A percentile compares a stretch with the other conserved stretches of the same genome.
These are phyloP conservation scores for Hydra vulgaris DNA, from an alignment of 30 jellyfish, hydroid and myxozoan genomes.

Conservation along the genomic window DNA sequence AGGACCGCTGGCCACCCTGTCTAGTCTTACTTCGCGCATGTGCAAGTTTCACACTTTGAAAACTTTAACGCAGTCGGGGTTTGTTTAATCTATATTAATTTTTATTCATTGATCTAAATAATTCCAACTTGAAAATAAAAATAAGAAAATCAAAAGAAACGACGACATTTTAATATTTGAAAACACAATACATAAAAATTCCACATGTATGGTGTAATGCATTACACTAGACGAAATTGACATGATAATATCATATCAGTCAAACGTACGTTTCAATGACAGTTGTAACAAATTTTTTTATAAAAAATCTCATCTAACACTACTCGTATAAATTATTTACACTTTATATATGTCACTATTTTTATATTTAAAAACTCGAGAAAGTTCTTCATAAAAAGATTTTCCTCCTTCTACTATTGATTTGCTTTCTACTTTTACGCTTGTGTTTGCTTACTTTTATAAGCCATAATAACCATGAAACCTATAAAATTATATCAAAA, in stretches of 20 bases:
- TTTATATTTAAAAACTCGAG: background rate
- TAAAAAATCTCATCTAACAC: background rate
- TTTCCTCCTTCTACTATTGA: background rate
- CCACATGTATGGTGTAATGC: too few species aligned
- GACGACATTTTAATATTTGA: too few species aligned
- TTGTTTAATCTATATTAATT: too few species aligned
- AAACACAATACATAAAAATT: too few species aligned
- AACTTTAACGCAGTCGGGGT: too few species aligned
- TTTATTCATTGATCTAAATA: too few species aligned
- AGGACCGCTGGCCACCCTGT: too few species aligned
- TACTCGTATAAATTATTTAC: background rate
- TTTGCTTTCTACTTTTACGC: background rate
- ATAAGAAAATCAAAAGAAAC: too few species aligned
- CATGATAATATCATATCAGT: background rate
- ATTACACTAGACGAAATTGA: background rate
- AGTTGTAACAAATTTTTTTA: background rate
- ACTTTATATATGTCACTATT: background rate
- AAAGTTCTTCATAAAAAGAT: background rate
- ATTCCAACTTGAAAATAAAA: too few species aligned
- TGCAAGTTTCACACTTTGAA: too few species aligned
- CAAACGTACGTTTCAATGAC: background rate
- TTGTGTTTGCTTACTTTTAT: background rate
- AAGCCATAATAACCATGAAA: background rate
- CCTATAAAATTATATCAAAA: too few species aligned
- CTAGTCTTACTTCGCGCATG: too few species aligned